phyloP scores from a whole-genome alignment of 2,797 vertebrate genomes.

The Amblyraja radiata region DNA sequence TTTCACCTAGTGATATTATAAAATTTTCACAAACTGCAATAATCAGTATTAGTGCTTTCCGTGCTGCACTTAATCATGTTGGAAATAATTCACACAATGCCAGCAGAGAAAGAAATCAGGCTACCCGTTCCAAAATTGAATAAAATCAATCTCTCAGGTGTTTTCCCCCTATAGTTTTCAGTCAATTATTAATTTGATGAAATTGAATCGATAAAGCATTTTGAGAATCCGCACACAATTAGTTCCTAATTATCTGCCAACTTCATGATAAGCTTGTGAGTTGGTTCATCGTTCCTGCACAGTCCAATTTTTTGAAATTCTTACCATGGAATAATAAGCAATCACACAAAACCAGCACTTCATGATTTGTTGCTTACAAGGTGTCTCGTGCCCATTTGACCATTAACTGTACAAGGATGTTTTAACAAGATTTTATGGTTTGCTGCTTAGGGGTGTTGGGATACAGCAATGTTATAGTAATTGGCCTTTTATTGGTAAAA shows the following conservation, averaged over 20 bases:
- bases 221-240: not conserved
- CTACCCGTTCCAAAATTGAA: too few relatives aligned
- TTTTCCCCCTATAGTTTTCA: not conserved
- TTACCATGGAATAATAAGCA: not conserved
- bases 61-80: not conserved
- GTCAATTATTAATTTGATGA: not conserved
- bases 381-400: not conserved
- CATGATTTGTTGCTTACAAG: too few relatives aligned
- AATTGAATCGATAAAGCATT: not conserved
- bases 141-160: too few relatives aligned
- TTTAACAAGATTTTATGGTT: not conserved
- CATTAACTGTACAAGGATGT: not conserved
- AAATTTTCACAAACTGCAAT: not conserved
- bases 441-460: not conserved
- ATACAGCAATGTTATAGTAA: not conserved
- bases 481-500: not conserved
- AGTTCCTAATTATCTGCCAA: not conserved
- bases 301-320: not conserved
- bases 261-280: not conserved
- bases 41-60: not conserved
- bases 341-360: not conserved
- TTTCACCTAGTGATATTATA: slow-evolving; percentile 34
- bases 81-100: not conserved
- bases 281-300: not conserved
- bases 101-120: too few relatives aligned